Evolutionary conservation across 2,113 vertebrate genomes (phyloP).

Genomic region (Paracanthobrama guichenoti): DNA sequence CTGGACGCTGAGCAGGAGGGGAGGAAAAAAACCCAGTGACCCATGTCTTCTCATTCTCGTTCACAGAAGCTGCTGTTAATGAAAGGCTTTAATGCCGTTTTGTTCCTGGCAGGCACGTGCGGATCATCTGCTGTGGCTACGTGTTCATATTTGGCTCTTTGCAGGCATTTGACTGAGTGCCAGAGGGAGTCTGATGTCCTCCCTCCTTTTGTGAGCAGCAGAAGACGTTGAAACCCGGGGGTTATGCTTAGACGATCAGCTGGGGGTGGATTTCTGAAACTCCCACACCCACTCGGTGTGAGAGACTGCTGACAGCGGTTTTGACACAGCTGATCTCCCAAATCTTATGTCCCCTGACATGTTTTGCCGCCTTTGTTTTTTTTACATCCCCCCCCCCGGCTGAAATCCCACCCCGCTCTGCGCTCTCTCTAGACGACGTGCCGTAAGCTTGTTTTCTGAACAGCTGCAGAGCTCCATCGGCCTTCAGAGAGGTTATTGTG

Average conservation of each 20-base stretch:
- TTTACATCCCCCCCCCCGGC: neutral
- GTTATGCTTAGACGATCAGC: conserved; percentile 1
- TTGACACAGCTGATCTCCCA: conserved; percentile 27
- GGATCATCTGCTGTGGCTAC: conserved; percentile 28
- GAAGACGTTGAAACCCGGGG: conserved; percentile 7
- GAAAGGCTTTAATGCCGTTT: conserved; percentile 13
- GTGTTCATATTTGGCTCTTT: neutral
- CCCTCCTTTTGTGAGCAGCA: neutral
- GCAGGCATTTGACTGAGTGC: neutral
- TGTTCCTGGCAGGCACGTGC: conserved; percentile 27
- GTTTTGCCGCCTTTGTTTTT: neutral
- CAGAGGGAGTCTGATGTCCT: neutral
- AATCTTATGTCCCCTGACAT: conserved; percentile 26
- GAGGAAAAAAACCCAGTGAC: conserved; percentile 32
- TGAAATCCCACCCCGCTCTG: neutral
- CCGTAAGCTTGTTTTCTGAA: conserved; percentile 17
- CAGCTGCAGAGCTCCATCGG: conserved; percentile 21
- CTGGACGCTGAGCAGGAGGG: conserved; percentile 28
- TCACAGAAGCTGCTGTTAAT: conserved; percentile 27
- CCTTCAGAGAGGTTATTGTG: conserved; percentile 35
- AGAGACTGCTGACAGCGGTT: conserved; percentile 18
- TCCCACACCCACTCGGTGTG: neutral
- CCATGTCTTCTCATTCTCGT: conserved; percentile 7
- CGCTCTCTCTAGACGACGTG: neutral
- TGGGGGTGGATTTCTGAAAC: neutral